These are phyloP conservation scores for Agrotis segetum DNA, from an alignment of 2,888 invertebrate species.

Conservation along the genomic window DNA sequence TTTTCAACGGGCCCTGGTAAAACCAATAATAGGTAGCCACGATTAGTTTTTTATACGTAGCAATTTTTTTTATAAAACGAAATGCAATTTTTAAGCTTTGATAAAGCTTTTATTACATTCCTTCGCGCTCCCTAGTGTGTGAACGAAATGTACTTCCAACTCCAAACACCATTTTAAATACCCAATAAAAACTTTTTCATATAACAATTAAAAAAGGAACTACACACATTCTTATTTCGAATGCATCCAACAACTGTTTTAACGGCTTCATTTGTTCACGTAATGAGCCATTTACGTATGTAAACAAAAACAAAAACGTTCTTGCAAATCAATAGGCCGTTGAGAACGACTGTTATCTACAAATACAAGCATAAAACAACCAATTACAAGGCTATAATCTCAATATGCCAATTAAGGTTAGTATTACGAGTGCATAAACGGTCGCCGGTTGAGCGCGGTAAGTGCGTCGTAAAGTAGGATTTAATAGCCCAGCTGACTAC, in stretches of 20 bases:
- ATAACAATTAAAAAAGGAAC: conserved; percentile 16
- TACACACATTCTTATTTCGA: conserved; percentile 34
- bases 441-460: conserved; percentile 73
- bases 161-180: conserved; percentile 19
- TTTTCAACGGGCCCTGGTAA: conserved; percentile 49
- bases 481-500: conserved; percentile 82
- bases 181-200: conserved; percentile 31
- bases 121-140: conserved; percentile 2
- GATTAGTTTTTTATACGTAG: conserved; percentile 16
- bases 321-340: conserved; percentile 69
- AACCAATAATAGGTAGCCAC: conserved; percentile 42
- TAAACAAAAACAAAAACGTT: conserved; percentile 64
- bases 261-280: conserved; percentile 60
- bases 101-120: conserved; percentile 22
- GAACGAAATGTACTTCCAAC: conserved; percentile 10
- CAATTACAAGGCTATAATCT: conserved; percentile 84
- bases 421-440: conserved; percentile 84
- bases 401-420: conserved; percentile 88
- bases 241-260: conserved; percentile 29
- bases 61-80: conserved; percentile 16
- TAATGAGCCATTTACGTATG: conserved; percentile 53
- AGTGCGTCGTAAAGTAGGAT: conserved; percentile 85
- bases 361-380: conserved; percentile 76
- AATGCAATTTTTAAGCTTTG: conserved; percentile 13
- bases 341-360: conserved; percentile 73